Evolutionary conservation across 2,888 invertebrate species (phyloP), one percentile per base, ranked within the genome.

Genomic region (Galerucella nymphaeae): DNA sequence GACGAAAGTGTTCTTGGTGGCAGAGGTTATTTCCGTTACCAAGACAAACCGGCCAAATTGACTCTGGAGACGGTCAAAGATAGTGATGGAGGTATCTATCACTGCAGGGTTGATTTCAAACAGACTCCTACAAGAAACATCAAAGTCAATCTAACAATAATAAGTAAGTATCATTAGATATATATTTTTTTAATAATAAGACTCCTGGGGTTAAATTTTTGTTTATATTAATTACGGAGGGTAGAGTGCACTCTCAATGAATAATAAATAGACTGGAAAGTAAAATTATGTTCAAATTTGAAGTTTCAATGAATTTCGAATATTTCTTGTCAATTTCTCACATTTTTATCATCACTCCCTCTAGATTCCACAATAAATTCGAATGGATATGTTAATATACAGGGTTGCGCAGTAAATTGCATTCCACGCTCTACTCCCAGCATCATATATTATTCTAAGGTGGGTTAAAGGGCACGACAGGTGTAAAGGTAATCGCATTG

Each of bases 101-200:
- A 95, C 75, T 96, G 96, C 87, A 89, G 96, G 73, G 95, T 96
- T 8, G 96, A 96, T 88, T 96, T 96, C 88, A 93, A 93, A 85
- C 93, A 94, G 85, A 94, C 95, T 13, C 96, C 96, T 0, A 96
- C 96, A 2, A 91, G 95, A 80, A 95, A 96, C 86, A 90, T 94
- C 82, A 92, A 93, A 88, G 94, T 96, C 87, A 95, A 95, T 87
- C 91, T 96, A 82, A 95, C 94, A 80, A 93, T 96, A 80, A 94
- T 96, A 84, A 93, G 96, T 96, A 88, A 94, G 95, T 92, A 80
- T 61, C 61, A 71, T 66, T 48, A 41, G 41, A 23, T 61, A 16
- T 20, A n/a, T 16, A 18, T 53, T 11, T 38, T 8, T 38, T 8
- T 8, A 9, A 38, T 38, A 8, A 38, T 38, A 8, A 38, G 30